Conservation (phyloP, 1,140 invertebrate genomes). For the Macrotrachela quadricornifera region DNA sequence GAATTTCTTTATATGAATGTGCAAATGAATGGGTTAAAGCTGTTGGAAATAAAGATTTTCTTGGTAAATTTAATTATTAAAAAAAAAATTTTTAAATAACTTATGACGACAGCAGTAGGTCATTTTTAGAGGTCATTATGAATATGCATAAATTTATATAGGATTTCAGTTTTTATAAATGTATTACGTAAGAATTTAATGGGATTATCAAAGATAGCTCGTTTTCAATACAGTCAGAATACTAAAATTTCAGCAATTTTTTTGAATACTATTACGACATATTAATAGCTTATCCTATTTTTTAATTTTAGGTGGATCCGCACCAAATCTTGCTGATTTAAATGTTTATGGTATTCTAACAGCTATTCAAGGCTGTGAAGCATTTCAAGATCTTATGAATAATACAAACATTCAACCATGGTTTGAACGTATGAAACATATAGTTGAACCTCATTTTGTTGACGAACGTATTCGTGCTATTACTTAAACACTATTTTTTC, state of each 20-base stretch:
- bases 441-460: slow-evolving; percentile 12
- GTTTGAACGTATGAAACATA: slow-evolving; percentile 32
- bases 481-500: too few relatives aligned
- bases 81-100: too few relatives aligned
- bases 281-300: slow-evolving; percentile 53
- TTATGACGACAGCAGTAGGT: too few relatives aligned
- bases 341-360: slow-evolving; percentile 72
- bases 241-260: slow-evolving; percentile 65
- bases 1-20: slow-evolving; percentile 67
- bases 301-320: slow-evolving; percentile 48
- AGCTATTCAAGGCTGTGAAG: slow-evolving; percentile 78
- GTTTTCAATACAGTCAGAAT: slow-evolving; percentile 51
- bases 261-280: slow-evolving; percentile 65
- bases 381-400: slow-evolving; percentile 57
- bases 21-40: slow-evolving; percentile 59
- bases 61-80: not conserved
- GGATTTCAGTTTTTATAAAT: too few relatives aligned
- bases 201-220: too few relatives aligned
- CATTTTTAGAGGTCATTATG: too few relatives aligned
- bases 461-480: too few relatives aligned
- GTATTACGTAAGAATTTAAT: too few relatives aligned
- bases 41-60: slow-evolving; percentile 31
- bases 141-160: too few relatives aligned
- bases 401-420: slow-evolving; percentile 46
- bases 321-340: slow-evolving; percentile 75